Conservation (phyloP, 2,888 invertebrate genomes). For the Criorhina ranunculi region DNA sequence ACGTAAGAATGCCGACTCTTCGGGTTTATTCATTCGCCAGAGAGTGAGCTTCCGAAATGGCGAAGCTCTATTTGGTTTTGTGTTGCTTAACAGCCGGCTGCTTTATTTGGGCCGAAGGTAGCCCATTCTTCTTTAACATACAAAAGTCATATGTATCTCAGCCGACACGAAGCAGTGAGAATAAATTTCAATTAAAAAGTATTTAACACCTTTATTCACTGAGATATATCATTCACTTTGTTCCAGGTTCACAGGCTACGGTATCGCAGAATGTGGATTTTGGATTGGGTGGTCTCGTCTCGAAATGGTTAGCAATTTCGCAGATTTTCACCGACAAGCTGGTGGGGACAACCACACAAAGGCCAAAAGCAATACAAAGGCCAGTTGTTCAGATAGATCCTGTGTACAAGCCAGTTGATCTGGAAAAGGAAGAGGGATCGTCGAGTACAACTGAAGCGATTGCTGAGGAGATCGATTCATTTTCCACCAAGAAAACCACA, state of each 20-base stretch:
- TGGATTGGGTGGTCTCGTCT: conserved; percentile 27
- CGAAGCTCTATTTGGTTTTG: conserved; percentile 57
- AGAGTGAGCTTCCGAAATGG: conserved; percentile 57
- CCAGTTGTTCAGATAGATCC: conserved; percentile 49
- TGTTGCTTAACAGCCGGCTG: conserved; percentile 51
- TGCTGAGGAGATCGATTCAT: conserved; percentile 26
- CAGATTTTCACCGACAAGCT: conserved; percentile 13
- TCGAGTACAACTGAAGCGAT: conserved; percentile 5
- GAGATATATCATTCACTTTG: neutral
- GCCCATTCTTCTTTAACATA: conserved; percentile 60
- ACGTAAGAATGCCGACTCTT: conserved; percentile 48
- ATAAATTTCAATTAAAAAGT: neutral
- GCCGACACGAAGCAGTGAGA: conserved; percentile 38
- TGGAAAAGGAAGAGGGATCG: conserved; percentile 28
- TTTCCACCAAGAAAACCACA: neutral
- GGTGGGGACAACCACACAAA: conserved; percentile 2
- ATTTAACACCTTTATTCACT: neutral
- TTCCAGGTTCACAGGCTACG: conserved; percentile 22
- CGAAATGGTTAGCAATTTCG: conserved; percentile 42
- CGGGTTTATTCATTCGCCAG: conserved; percentile 70
- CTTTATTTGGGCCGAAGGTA: conserved; percentile 42
- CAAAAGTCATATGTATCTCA: conserved; percentile 45
- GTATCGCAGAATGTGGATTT: conserved; percentile 9
- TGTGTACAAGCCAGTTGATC: conserved; percentile 7
- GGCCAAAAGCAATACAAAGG: conserved; percentile 48